phyloP scores from a whole-genome alignment of 2,888 invertebrate genomes.

The Dicyrtomina minuta region DNA sequence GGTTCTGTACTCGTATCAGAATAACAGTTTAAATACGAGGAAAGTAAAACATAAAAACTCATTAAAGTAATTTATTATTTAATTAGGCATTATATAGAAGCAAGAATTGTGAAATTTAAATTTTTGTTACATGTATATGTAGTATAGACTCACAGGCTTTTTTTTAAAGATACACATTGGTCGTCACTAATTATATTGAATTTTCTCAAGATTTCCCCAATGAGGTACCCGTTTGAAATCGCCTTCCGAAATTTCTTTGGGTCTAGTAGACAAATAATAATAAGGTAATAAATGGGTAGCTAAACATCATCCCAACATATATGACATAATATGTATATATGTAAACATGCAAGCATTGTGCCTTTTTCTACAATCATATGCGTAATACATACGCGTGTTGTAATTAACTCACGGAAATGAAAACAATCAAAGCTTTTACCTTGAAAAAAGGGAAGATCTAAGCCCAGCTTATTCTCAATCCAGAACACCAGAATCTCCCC shows the following conservation, averaged over 20 bases:
- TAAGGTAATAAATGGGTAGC: no score
- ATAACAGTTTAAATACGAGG: no score
- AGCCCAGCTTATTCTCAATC: constrained; percentile 26
- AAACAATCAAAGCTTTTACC: not conserved
- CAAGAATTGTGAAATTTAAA: no score
- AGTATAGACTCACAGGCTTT: constrained; percentile 5
- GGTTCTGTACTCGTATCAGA: not conserved
- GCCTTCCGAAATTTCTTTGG: constrained; percentile 10
- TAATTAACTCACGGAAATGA: not conserved
- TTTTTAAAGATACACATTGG: constrained; percentile 22
- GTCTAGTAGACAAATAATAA: constrained; percentile 7
- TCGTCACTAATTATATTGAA: constrained; percentile 31
- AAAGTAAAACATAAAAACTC: no score
- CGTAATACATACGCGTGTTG: not conserved
- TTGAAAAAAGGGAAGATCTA: constrained; percentile 14
- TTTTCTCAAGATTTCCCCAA: constrained; percentile 31
- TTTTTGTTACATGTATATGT: not conserved
- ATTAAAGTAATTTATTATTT: no score
- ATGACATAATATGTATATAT: no score
- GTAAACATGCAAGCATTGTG: no score
- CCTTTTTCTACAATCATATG: no score
- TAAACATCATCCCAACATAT: no score
- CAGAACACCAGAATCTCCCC: constrained; percentile 19
- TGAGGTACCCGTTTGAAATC: constrained; percentile 23
- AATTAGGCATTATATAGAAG: no score